Base-by-base conservation (phyloP, 2,113 vertebrate species). In the Myxocyprinus asiaticus region DNA sequence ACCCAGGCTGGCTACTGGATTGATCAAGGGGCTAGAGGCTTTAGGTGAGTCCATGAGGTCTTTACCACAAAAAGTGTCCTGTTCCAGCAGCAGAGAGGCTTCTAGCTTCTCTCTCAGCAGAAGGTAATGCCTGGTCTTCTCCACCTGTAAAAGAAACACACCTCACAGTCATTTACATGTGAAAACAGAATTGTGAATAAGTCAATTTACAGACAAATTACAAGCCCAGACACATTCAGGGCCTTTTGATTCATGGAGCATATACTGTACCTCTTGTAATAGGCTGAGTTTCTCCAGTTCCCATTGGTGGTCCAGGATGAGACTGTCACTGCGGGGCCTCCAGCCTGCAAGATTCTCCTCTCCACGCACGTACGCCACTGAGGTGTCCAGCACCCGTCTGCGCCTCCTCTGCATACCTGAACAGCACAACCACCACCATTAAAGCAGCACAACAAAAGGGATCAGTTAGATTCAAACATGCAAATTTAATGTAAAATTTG, bases 271-370 rank as follows among this genome's bases (percentile, higher is more conserved):
- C 92, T 98, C 97, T 87, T 98, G 97, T 84, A 99, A 91, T 7
- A 98, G 92, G 80, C 96, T 99, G 86, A 99, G 96, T 79, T 99
- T 99, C 88, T 99, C 97, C 90, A 99, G 90, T 88, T 98, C 97
- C 97, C 97, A 98, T 82, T 98, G 97, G 88, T 98, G 97, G 84
- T 98, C 97, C 0, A 98, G 92, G 84, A 99, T 99, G 72, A 99
- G 95, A 85, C 97, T 98, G 92, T 98, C 97, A 0, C 97, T 98
- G 62, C 97, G 95, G 22, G 97, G 97, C 81, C 97, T 92, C 97
- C 97, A 98, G 2, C 97, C 97, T 0, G 97, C 97, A 87, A 98
- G 92, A 90, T 98, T 99, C 91, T 99, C 97, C 85, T 98, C 97
- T 0, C 97, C 97, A 0, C 97, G 87, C 17, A 98, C 97, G 0